Percentiles rank a stretch among this genome's conserved stretches.
Evolutionary conservation across 2,113 vertebrate species (phyloP).

Genomic region (Thamnophis sirtalis): DNA sequence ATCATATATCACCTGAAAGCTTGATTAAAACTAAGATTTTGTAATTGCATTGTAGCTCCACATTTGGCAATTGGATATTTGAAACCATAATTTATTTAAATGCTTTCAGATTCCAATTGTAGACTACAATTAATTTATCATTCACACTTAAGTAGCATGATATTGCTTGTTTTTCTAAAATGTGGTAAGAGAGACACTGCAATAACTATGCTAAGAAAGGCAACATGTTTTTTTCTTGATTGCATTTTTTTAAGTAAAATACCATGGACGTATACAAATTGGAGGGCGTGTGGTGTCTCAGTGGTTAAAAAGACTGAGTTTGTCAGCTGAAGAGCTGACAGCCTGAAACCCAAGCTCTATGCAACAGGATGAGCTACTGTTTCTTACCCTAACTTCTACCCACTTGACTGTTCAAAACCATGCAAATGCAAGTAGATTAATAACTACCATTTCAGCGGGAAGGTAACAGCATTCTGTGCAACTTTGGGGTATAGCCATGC

Average conservation of each 20-base stretch:
- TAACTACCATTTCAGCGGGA: neutral
- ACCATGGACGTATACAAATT: neutral
- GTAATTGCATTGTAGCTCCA: neutral
- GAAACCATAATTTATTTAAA: slow-evolving; percentile 44
- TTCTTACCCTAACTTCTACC: neutral
- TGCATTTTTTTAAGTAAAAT: neutral
- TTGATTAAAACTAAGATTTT: slow-evolving; percentile 26
- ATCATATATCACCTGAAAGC: neutral
- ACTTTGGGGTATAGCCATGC: neutral
- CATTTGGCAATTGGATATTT: slow-evolving; percentile 19
- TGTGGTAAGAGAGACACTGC: neutral
- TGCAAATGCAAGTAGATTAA: neutral
- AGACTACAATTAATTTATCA: neutral
- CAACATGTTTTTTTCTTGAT: neutral
- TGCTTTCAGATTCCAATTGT: slow-evolving; percentile 30
- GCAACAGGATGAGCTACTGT: neutral
- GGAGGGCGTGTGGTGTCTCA: neutral
- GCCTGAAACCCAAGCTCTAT: neutral
- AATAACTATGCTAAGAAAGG: neutral
- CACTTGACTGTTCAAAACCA: neutral
- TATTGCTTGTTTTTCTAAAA: neutral
- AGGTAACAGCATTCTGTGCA: neutral
- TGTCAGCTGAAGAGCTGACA: neutral
- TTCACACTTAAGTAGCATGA: slow-evolving; percentile 35
- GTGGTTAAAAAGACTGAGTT: neutral